Evolutionary conservation across 2,888 invertebrate genomes (phyloP), one percentile per base, ranked within the genome.

Genomic region (Himalopsyche kuldschensis): DNA sequence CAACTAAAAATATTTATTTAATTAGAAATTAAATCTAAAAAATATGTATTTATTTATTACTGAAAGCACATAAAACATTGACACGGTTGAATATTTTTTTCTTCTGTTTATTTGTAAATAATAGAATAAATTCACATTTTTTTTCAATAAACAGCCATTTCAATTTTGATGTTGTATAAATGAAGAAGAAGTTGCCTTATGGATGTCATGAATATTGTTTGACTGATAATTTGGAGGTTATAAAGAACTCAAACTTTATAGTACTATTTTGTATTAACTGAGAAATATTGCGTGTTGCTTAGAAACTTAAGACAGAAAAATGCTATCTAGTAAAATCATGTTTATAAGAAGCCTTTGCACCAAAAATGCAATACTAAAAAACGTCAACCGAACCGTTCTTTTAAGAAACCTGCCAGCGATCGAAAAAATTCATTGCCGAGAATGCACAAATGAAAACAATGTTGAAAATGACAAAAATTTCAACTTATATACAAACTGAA

Each of bases 401-500:
- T 20, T 55, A 1, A 55, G 55, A 55, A 55, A 55, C 24, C 10
- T 55, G 20, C 55, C 55, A 55, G 55, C 55, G n/a, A 20, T 55
- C 15, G 55, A 24, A 55, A 55, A 55, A 20, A 4, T 20, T 8
- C 55, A 55, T 6, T n/a, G 24, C 20, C 55, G 55, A 4, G 20
- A 20, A 55, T 55, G 10, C 1, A 5, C 20, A 20, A 24, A 20
- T 55, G 55, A 55, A 55, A 55, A 20, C 15, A 75, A 17, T 11
- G 11, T 15, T 11, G 75, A 24, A 10, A 32, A 55, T 15, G 80
- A 84, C 27, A 79, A 80, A 87, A 88, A 24, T 90, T 86, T 87
- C 85, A 86, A 27, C 87, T 88, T 41, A 86, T 90, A 41, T 90
- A 89, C 86, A 88, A 88, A 86, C 89, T 90, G 85, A 89, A 89